Evolutionary conservation across 2,113 vertebrate species (phyloP).

Genomic region (Ammodytes marinus): DNA sequence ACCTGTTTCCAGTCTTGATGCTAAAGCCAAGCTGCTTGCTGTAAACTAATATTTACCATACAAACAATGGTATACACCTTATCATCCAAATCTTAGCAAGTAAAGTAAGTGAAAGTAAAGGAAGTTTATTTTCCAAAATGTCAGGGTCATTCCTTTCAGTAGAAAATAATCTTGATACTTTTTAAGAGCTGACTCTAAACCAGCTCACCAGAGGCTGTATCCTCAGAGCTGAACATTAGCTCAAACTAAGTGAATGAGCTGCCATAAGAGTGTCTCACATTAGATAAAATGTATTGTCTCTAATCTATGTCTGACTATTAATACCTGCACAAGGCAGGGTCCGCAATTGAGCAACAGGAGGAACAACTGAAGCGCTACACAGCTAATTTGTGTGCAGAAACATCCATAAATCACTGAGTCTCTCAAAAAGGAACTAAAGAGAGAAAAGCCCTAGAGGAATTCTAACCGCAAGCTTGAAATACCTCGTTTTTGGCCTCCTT

Average conservation of each 20-base stretch:
- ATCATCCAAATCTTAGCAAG: background rate
- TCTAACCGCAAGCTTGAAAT: slow-evolving; percentile 41
- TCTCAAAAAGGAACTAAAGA: slow-evolving; percentile 21
- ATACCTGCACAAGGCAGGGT: slow-evolving; percentile 1
- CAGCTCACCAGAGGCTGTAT: background rate
- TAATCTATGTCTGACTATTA: background rate
- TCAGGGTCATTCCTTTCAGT: background rate
- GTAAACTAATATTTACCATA: background rate
- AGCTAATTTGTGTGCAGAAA: slow-evolving; percentile 7
- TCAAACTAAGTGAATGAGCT: background rate
- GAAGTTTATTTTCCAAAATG: background rate
- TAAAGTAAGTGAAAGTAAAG: background rate
- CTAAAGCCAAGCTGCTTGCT: background rate
- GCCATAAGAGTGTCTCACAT: background rate
- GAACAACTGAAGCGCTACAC: background rate
- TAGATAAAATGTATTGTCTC: slow-evolving; percentile 15
- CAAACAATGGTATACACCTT: background rate
- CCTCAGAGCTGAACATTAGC: background rate
- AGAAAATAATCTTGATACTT: background rate
- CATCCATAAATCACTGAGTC: slow-evolving; percentile 14
- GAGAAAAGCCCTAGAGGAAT: slow-evolving; percentile 14
- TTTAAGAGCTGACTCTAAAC: background rate
- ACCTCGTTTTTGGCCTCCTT: slow-evolving; percentile 91
- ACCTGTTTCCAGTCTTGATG: background rate
- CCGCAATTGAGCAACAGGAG: background rate